phyloP scores from a whole-genome alignment of 2,888 invertebrate species.

The Pterostichus niger region DNA sequence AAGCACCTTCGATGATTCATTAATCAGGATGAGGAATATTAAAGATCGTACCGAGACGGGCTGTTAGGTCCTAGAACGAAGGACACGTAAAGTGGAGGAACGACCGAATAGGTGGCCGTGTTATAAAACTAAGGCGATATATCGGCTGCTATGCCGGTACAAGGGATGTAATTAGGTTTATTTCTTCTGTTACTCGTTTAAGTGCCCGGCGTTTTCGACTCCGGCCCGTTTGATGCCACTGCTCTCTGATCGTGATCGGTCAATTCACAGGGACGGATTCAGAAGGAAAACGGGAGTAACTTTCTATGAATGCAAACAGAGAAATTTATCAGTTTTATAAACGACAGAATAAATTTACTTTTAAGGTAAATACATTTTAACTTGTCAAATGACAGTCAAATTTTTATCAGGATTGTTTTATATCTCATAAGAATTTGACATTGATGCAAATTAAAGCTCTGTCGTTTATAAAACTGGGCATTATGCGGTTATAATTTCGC shows the following conservation, averaged over 20 bases:
- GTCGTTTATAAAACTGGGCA: too few species aligned
- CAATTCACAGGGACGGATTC: constrained; percentile 33
- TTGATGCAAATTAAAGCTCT: too few species aligned
- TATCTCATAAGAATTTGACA: too few species aligned
- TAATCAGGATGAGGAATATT: constrained; percentile 32
- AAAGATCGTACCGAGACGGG: background rate
- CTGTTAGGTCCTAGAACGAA: background rate
- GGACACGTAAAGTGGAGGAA: background rate
- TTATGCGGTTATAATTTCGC: too few species aligned
- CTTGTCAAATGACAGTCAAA: too few species aligned
- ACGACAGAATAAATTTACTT: too few species aligned
- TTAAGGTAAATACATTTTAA: too few species aligned
- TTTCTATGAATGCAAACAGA: too few species aligned
- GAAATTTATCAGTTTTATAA: too few species aligned
- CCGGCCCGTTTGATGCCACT: constrained; percentile 43
- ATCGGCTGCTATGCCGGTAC: constrained; percentile 34
- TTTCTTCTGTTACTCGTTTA: constrained; percentile 56
- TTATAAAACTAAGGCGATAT: constrained; percentile 35
- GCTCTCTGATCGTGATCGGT: constrained; percentile 53
- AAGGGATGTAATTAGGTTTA: constrained; percentile 57
- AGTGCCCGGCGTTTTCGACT: constrained; percentile 29
- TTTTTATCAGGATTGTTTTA: too few species aligned
- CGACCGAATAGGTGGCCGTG: constrained; percentile 12
- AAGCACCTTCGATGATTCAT: constrained; percentile 35
- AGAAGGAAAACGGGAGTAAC: too few species aligned